phyloP scores from a whole-genome alignment of 2,888 invertebrate genomes.

The Cordilura impudica region DNA sequence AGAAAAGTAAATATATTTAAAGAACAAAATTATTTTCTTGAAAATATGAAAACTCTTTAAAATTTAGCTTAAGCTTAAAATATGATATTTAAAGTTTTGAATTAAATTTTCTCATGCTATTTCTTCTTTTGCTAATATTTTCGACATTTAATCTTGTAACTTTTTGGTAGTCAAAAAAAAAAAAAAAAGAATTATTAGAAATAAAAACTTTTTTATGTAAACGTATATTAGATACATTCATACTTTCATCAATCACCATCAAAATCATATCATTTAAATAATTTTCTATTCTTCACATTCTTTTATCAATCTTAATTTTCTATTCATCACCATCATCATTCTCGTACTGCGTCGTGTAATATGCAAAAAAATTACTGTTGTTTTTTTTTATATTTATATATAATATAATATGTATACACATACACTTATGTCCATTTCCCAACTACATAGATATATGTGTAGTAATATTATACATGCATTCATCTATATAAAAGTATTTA shows the following conservation, averaged over 20 bases:
- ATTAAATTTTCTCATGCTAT: too few species aligned
- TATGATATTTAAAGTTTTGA: too few species aligned
- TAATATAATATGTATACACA: background rate
- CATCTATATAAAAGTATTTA: too few species aligned
- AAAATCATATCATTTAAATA: conserved; percentile 40
- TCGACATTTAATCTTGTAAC: too few species aligned
- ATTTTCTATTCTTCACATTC: background rate
- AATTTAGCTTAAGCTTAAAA: too few species aligned
- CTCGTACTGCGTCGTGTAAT: background rate
- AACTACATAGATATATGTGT: too few species aligned
- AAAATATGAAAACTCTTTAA: too few species aligned
- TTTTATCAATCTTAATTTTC: background rate
- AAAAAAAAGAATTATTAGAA: too few species aligned
- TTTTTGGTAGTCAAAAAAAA: too few species aligned
- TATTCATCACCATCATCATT: conserved; percentile 1
- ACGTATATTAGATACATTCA: background rate
- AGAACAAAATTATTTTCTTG: too few species aligned
- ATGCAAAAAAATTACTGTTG: background rate
- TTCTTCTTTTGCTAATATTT: too few species aligned
- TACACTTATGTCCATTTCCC: background rate
- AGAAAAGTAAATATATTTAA: background rate
- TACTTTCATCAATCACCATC: conserved; percentile 46
- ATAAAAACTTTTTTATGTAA: background rate
- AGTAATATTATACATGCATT: too few species aligned
- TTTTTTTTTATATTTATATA: background rate